Base-by-base conservation (phyloP, 2,888 invertebrate genomes). In the Atherix ibis region DNA sequence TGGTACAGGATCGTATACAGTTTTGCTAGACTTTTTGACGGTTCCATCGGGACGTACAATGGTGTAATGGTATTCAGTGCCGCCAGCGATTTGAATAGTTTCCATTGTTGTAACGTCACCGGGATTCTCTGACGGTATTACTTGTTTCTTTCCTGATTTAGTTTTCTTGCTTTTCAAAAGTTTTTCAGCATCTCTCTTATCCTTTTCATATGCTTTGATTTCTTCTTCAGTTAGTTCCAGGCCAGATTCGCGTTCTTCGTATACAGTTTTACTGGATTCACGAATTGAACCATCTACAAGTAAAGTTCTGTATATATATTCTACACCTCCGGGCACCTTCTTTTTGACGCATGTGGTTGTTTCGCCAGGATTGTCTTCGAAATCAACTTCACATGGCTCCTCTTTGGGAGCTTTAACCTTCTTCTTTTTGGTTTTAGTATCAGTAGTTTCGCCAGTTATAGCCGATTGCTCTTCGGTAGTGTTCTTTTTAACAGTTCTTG, bases 51-150 rank as follows among this genome's bases (percentile, higher is more conserved):
- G 35, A 17, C 56, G 54, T n/a, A 60, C 55, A 2, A 59, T 61
- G 34, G 58, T 58, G 29, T 58, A 59, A 35, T 51, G 57, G 30
- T 54, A 55, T 40, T 61, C 62, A 32, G 56, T 59, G 33, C 60
- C 62, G 12, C 62, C 60, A 28, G 54, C 47, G 34, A 61, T 59
- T 37, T 54, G 51, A 38, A 56, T 56, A 27, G 59, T 59, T 45
- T 60, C 59, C 3, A 59, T 57, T 18, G 60, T 59, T 36, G 59
- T 60, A 3, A 60, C 57, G 34, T 60, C 58, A 5, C 59, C 59
- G 3, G 58, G 53, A 40, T 59, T 58, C 35, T 59, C 59, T 1
- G 57, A 56, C 24, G 59, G 59, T 5, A 59, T 54, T 33, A 58
- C 44, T 44, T 58, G 57, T 46, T 59, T 58, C 2, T 56, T 57